phyloP scores from a whole-genome alignment of 2,797 vertebrate genomes.

The Poeciliopsis turneri region DNA sequence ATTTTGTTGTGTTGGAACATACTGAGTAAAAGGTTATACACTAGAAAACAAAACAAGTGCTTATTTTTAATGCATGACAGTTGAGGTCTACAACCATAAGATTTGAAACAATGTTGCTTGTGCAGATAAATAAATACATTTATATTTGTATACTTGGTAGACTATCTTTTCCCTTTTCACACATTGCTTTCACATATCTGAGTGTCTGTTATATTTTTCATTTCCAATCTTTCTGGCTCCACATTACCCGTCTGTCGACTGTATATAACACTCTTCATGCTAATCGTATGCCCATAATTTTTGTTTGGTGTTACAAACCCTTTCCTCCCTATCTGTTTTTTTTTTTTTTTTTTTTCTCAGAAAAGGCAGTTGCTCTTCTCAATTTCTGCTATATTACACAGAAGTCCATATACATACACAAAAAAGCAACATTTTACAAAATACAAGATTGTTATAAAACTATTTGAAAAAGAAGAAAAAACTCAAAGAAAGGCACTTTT shows the following conservation, averaged over 20 bases:
- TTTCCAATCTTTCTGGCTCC: background rate
- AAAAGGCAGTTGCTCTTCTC: background rate
- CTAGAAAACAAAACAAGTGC: background rate
- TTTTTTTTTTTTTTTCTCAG: constrained; percentile 12
- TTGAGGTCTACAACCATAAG: background rate
- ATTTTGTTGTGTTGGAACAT: background rate
- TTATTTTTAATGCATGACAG: background rate
- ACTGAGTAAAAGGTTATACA: background rate
- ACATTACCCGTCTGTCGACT: constrained; percentile 9
- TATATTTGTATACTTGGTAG: background rate
- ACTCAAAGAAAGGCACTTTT: constrained; percentile 43
- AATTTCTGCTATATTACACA: background rate
- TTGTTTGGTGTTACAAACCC: constrained; percentile 4
- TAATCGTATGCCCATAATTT: constrained; percentile 15
- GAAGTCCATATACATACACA: background rate
- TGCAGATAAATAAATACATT: constrained; percentile 2
- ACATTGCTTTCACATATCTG: constrained; percentile 8
- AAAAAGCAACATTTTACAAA: constrained; percentile 3
- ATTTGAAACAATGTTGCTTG: constrained; percentile 4
- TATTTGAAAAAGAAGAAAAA: constrained; percentile 40
- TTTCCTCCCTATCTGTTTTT: constrained; percentile 64
- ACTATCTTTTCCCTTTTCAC: constrained; percentile 5
- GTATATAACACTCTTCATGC: constrained; percentile 1
- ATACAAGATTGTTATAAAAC: background rate
- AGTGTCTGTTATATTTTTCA: constrained; percentile 24